phyloP scores from a whole-genome alignment of 2,888 invertebrate species.

The Psococerastis gibbosa region DNA sequence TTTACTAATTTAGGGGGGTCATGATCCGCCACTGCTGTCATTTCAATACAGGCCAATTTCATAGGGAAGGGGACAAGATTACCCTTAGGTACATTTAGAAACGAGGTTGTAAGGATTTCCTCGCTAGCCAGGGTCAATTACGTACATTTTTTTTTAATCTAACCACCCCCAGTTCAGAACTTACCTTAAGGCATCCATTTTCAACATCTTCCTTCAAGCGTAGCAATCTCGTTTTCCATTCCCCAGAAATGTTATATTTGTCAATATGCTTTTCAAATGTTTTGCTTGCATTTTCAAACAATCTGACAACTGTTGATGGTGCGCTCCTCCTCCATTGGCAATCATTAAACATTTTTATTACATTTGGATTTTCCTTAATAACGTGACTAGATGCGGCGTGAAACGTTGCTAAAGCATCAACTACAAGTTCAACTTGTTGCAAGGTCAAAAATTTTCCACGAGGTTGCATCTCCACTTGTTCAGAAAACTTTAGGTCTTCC shows the following conservation, averaged over 20 bases:
- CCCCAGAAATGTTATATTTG: neutral
- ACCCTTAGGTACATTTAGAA: too few species aligned
- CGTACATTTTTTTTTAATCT: too few species aligned
- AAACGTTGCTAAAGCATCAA: neutral
- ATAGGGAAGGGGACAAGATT: too few species aligned
- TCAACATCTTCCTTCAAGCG: too few species aligned
- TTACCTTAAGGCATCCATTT: too few species aligned
- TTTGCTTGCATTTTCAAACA: neutral
- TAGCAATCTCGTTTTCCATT: too few species aligned
- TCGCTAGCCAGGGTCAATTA: too few species aligned
- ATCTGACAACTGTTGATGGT: neutral
- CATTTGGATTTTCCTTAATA: neutral
- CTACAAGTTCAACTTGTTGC: neutral
- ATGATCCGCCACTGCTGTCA: too few species aligned
- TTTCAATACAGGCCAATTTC: too few species aligned
- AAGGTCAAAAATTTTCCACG: neutral
- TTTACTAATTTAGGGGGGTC: too few species aligned
- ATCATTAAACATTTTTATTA: neutral
- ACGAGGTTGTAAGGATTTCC: too few species aligned
- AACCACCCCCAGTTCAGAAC: too few species aligned
- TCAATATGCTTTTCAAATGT: neutral
- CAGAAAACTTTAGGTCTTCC: conserved; percentile 2
- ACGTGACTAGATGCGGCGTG: neutral
- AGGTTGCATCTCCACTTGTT: neutral
- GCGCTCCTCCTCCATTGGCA: neutral